Evolutionary conservation across 2,888 invertebrate genomes (phyloP), one percentile per base, ranked within the genome.

Genomic region (Ceriagrion tenellum): DNA sequence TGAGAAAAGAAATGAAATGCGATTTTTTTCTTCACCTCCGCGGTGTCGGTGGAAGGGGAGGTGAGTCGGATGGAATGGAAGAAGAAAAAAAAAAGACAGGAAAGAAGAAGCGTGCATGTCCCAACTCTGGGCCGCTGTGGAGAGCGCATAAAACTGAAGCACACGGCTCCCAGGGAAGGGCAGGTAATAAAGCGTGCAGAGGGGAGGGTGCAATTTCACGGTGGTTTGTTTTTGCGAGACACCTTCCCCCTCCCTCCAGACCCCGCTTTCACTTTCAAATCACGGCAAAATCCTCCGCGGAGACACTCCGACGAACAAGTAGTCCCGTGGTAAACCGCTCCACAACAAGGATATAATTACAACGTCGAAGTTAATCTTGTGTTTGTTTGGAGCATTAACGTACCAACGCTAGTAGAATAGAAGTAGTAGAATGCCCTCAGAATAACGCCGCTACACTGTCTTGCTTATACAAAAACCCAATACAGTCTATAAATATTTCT

Each of bases 1-100:
- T 40, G 91, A 47, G 93, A 47, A 59, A 59, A 93, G 69, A 69
- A 93, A 74, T 93, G 93, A 93, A 93, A 56, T 47, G 63, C 69
- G 69, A 74, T 47, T 69, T 69, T 93, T 69, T 93, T 55, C 69
- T 47, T 55, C 81, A 81, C 35, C 81, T 35, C 30, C 30, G 0
- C 30, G 16, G 12, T 8, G 10, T 12, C 35, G 81, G 81, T 16
- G 30, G 81, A 35, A 35, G 81, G 69, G 16, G 30, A 55, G 55
- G 55, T 30, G 69, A n/a, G 69, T 18, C 8, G 69, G 69, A 12
- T 69, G 69, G 69, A 69, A 69, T 26, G n/a, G n/a, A 26, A 26
- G 26, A 26, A 18, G 0, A 16, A 20, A 20, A 20, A 59, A 59
- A 26, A 26, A 69, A n/a, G n/a, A n/a, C n/a, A n/a, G n/a, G n/a